phyloP scores from a whole-genome alignment of 2,113 vertebrate species.

The Etheostoma spectabile region DNA sequence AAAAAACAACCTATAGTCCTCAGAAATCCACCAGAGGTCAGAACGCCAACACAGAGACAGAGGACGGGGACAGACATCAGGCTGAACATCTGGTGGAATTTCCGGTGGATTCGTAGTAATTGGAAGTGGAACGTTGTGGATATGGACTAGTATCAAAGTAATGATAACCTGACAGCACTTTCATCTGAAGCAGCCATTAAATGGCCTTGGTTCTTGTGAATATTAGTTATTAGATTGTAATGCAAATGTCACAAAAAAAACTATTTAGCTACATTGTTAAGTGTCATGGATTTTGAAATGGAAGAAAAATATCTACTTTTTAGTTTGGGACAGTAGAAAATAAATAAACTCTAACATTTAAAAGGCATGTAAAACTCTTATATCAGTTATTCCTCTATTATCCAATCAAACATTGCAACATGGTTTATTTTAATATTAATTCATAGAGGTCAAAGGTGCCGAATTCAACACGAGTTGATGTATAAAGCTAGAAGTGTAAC shows the following conservation, averaged over 20 bases:
- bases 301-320: no score
- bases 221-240: neutral
- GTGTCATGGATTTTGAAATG: neutral
- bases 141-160: neutral
- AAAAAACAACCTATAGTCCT: no score
- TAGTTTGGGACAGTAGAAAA: no score
- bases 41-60: no score
- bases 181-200: neutral
- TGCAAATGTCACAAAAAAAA: neutral
- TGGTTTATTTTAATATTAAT: conserved; percentile 15
- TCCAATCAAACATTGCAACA: conserved; percentile 13
- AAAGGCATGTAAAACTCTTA: no score
- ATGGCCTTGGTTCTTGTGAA: neutral
- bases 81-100: no score
- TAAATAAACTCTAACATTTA: no score
- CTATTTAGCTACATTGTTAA: neutral
- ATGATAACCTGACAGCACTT: neutral
- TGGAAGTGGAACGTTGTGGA: no score
- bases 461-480: conserved; percentile 23
- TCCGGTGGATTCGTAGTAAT: no score
- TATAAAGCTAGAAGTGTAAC: conserved; percentile 4
- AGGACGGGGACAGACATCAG: no score
- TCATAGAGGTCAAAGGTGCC: conserved; percentile 26
- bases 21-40: no score
- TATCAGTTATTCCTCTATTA: neutral